phyloP scores from a whole-genome alignment of 2,888 invertebrate genomes.

The Capitulum mitella region DNA sequence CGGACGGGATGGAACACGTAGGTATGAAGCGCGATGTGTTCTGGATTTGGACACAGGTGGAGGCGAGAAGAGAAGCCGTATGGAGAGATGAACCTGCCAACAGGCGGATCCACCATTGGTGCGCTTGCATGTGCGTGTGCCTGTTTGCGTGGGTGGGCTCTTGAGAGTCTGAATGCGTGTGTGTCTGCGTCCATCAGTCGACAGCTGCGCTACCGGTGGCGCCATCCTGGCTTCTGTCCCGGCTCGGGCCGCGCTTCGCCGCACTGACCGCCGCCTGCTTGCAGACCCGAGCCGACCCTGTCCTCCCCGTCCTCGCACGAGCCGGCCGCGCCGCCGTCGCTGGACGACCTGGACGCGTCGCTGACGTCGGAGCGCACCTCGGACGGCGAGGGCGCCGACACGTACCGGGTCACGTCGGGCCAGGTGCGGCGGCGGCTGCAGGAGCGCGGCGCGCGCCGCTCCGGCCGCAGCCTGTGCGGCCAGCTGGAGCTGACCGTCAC shows the following conservation, averaged over 20 bases:
- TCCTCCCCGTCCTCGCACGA: neutral
- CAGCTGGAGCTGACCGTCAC: constrained; percentile 16
- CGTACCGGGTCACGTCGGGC: constrained; percentile 2
- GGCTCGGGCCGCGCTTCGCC: neutral
- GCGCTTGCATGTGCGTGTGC: no score
- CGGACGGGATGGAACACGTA: no score
- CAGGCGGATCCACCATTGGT: no score
- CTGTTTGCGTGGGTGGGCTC: no score
- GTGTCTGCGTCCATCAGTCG: no score
- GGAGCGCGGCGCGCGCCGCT: neutral
- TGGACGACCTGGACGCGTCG: constrained; percentile 8
- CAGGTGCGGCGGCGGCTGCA: constrained; percentile 11
- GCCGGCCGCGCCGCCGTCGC: neutral
- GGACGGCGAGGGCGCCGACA: constrained; percentile 23
- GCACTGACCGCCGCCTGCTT: no score
- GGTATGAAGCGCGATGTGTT: no score
- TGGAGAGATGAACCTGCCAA: no score
- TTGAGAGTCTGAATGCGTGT: no score
- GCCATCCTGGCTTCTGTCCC: neutral
- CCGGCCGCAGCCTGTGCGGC: neutral
- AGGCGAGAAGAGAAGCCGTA: no score
- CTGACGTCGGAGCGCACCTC: constrained; percentile 9
- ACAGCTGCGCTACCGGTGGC: no score
- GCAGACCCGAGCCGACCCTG: neutral
- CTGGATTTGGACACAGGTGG: no score